Percentiles rank a stretch among this genome's conserved stretches.
Conservation (phyloP, 1,140 invertebrate genomes). For the Drosophila funebris region DNA sequence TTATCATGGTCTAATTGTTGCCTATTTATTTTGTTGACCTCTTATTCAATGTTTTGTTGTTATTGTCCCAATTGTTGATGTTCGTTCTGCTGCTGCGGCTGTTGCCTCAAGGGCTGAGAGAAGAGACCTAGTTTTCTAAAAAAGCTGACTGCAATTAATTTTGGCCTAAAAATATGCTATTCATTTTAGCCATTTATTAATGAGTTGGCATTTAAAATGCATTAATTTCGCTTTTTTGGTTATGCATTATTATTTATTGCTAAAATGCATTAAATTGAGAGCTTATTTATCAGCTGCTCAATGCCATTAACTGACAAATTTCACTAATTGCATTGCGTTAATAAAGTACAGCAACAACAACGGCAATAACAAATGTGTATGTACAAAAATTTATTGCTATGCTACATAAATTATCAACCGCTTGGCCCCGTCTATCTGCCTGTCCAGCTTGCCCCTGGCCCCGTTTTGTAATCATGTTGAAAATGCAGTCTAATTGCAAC, state of each 20-base stretch:
- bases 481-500: constrained; percentile 64
- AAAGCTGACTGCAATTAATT: constrained; percentile 53
- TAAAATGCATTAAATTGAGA: constrained; percentile 74
- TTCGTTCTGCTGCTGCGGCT: constrained; percentile 5
- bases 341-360: constrained; percentile 63
- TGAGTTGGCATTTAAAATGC: constrained; percentile 63
- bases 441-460: too few relatives aligned
- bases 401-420: constrained; percentile 39
- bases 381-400: constrained; percentile 36
- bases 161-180: constrained; percentile 58
- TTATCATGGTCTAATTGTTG: constrained; percentile 11
- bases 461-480: constrained; percentile 12
- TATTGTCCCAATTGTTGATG: constrained; percentile 29
- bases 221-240: constrained; percentile 61
- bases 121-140: constrained; percentile 34
- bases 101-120: constrained; percentile 21
- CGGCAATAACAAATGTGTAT: constrained; percentile 25
- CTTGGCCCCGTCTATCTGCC: too few relatives aligned
- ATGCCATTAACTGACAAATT: constrained; percentile 80
- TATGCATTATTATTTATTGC: constrained; percentile 67
- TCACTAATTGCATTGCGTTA: constrained; percentile 78
- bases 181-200: constrained; percentile 76
- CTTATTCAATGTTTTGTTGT: constrained; percentile 7
- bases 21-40: constrained; percentile 44
- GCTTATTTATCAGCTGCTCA: constrained; percentile 75